These are phyloP conservation scores for Cirrhinus molitorella DNA, from an alignment of 2,797 vertebrate genomes.

Conservation along the genomic window DNA sequence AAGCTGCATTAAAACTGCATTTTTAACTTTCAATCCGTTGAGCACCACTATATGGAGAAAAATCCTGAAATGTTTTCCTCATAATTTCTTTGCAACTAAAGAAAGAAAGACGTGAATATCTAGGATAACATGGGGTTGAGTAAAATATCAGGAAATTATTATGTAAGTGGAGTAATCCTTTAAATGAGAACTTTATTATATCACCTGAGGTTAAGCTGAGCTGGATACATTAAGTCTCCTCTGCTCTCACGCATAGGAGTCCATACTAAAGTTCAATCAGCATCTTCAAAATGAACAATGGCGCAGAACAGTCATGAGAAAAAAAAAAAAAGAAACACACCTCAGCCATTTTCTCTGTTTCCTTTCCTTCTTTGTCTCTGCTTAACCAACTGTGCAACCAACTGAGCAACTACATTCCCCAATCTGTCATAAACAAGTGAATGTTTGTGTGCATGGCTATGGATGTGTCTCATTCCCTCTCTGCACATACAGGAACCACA, in stretches of 20 bases:
- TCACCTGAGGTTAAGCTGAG: background rate
- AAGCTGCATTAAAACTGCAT: too few relatives aligned
- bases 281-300: conserved; percentile 40
- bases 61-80: too few relatives aligned
- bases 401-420: conserved; percentile 75
- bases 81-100: too few relatives aligned
- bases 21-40: too few relatives aligned
- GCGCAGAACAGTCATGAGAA: conserved; percentile 4
- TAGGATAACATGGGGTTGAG: too few relatives aligned
- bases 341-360: conserved; percentile 45
- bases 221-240: background rate
- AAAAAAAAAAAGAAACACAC: background rate
- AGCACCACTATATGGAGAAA: too few relatives aligned
- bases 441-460: conserved; percentile 56
- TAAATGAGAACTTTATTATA: background rate
- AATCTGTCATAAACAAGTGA: conserved; percentile 76
- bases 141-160: too few relatives aligned
- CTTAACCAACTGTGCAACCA: conserved; percentile 57
- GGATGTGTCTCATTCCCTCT: conserved; percentile 66
- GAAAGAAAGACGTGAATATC: too few relatives aligned
- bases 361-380: conserved; percentile 37
- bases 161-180: too few relatives aligned
- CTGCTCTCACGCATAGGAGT: conserved; percentile 19
- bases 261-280: conserved; percentile 38
- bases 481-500: conserved; percentile 30